Percentiles rank a stretch among this genome's conserved stretches.
Evolutionary conservation across 2,113 vertebrate genomes (phyloP).

Genomic region (Eptesicus fuscus): DNA sequence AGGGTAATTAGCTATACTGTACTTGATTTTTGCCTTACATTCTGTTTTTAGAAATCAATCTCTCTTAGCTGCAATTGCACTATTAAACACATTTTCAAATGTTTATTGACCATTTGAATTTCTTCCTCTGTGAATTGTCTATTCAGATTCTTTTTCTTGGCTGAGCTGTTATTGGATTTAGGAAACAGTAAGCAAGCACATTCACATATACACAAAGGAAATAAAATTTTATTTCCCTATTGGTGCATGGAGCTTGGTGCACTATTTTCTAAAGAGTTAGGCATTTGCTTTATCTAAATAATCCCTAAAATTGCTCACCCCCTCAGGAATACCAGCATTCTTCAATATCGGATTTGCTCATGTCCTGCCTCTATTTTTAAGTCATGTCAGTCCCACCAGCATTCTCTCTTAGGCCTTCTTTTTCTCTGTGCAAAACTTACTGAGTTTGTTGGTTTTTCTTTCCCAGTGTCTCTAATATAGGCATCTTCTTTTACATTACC

Average conservation of each 20-base stretch:
- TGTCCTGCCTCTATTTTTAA: slow-evolving; percentile 21
- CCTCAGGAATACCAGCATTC: slow-evolving; percentile 30
- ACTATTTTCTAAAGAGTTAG: slow-evolving; percentile 17
- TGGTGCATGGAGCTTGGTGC: slow-evolving; percentile 21
- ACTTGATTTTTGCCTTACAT: slow-evolving; percentile 26
- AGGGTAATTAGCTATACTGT: background rate
- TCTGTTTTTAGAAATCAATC: slow-evolving; percentile 51
- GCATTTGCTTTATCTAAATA: slow-evolving; percentile 53
- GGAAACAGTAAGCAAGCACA: slow-evolving; percentile 24
- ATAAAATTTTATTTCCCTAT: slow-evolving; percentile 54
- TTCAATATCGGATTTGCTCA: background rate
- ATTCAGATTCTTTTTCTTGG: slow-evolving; percentile 43
- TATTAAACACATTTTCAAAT: slow-evolving; percentile 30
- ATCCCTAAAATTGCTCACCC: slow-evolving; percentile 35
- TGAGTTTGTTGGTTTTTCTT: slow-evolving; percentile 20
- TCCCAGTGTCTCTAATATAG: background rate
- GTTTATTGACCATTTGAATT: slow-evolving; percentile 43
- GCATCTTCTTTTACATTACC: background rate
- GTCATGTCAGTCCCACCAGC: background rate
- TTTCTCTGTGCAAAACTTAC: background rate
- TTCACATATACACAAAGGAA: slow-evolving; percentile 50
- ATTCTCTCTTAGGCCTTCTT: background rate
- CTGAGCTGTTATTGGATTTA: slow-evolving; percentile 45
- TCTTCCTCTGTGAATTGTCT: slow-evolving; percentile 42
- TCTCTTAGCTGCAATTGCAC: background rate